phyloP scores from a whole-genome alignment of 2,797 vertebrate genomes.

The Notamacropus eugenii region DNA sequence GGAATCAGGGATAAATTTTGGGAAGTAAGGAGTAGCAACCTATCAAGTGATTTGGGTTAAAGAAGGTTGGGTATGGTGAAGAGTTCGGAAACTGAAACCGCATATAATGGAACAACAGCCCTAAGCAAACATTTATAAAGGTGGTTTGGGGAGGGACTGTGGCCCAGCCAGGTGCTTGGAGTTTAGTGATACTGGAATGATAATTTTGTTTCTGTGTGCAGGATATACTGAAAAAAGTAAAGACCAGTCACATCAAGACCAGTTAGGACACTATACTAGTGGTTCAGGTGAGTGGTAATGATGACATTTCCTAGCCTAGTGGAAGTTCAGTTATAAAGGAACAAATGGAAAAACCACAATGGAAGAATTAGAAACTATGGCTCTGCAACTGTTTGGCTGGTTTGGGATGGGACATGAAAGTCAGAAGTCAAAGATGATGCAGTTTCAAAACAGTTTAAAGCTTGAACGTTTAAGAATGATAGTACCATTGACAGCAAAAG shows the following conservation, averaged over 20 bases:
- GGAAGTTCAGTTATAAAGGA: not conserved
- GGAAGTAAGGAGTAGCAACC: not conserved
- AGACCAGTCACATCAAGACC: not conserved
- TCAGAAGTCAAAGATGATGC: not conserved
- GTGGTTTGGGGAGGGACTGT: not conserved
- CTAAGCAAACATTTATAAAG: not conserved
- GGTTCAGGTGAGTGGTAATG: not conserved
- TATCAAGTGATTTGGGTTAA: not conserved
- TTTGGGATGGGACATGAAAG: not conserved
- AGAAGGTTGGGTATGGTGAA: not conserved
- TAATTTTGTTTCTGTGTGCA: not conserved
- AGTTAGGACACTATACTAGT: not conserved
- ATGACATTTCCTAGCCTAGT: not conserved
- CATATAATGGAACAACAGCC: not conserved
- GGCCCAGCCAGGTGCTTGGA: not conserved
- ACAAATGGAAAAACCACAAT: not conserved
- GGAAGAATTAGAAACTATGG: not conserved
- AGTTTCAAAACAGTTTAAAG: not conserved
- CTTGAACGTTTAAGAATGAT: not conserved
- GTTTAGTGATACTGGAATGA: not conserved
- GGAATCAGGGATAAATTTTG: not conserved
- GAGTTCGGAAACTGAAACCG: not conserved
- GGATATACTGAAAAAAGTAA: not conserved
- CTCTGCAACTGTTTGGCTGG: not conserved
- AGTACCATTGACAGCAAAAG: not conserved